Conservation (phyloP, 1,140 invertebrate genomes). For the Bombus confusus region DNA sequence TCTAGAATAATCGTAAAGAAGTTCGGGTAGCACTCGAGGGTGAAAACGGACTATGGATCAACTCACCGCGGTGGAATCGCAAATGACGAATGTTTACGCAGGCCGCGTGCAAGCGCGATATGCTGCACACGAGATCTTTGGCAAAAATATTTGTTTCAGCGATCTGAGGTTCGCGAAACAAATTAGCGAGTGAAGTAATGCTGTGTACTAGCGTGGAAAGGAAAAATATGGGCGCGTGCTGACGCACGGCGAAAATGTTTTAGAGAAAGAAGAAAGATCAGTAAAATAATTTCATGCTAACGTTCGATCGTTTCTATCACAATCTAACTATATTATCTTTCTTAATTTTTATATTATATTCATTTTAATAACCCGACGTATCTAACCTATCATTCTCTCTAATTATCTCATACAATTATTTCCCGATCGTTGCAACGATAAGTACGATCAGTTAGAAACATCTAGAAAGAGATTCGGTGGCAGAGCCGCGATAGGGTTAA, state of each 20-base stretch:
- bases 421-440: background rate
- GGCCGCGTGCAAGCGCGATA: slow-evolving; percentile 14
- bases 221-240: background rate
- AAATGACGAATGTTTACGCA: background rate
- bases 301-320: background rate
- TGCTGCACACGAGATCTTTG: slow-evolving; percentile 39
- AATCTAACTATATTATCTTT: background rate
- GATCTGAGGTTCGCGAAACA: slow-evolving; percentile 13
- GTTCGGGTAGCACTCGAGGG: background rate
- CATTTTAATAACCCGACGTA: too few relatives aligned
- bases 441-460: background rate
- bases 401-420: background rate
- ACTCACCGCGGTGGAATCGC: background rate
- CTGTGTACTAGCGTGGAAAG: slow-evolving; percentile 24
- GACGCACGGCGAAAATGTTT: background rate
- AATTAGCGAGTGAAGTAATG: slow-evolving; percentile 44
- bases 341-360: background rate
- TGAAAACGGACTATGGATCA: too few relatives aligned
- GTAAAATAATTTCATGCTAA: background rate
- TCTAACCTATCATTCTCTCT: background rate
- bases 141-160: slow-evolving; percentile 43
- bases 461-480: too few relatives aligned
- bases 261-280: too few relatives aligned
- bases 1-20: background rate
- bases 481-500: background rate